Conservation (phyloP, 2,113 vertebrate species). For the Mustela nigripes region DNA sequence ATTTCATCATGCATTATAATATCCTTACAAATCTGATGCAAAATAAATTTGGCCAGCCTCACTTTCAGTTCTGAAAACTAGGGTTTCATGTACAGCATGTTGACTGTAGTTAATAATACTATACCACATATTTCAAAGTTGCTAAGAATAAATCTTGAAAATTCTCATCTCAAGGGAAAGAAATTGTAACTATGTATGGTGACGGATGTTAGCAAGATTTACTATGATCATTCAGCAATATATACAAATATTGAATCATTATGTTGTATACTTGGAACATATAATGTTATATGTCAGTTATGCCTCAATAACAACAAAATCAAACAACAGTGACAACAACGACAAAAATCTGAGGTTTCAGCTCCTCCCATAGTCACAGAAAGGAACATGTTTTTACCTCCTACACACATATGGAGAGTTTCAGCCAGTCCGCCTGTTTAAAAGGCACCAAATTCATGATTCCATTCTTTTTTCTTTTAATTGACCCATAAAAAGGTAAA, state of each 20-base stretch:
- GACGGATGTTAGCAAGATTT: not conserved
- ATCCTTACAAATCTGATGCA: not conserved
- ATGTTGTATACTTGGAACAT: not conserved
- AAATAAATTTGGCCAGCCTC: not conserved
- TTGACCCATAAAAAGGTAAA: conserved; percentile 61
- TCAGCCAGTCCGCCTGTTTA: not conserved
- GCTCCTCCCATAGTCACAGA: not conserved
- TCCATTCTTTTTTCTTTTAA: conserved; percentile 57
- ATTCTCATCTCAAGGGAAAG: not conserved
- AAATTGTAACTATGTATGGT: not conserved
- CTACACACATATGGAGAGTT: not conserved
- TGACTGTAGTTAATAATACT: not conserved
- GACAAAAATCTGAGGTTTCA: not conserved
- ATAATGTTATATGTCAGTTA: not conserved
- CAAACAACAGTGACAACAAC: not conserved
- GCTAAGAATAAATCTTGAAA: not conserved
- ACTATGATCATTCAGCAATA: not conserved
- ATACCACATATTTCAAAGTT: not conserved
- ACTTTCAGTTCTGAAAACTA: not conserved
- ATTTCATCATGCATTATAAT: not conserved
- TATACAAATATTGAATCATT: not conserved
- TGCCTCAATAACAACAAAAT: not conserved
- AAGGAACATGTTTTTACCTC: not conserved
- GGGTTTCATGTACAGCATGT: not conserved
- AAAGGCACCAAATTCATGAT: conserved; percentile 37